phyloP scores from a whole-genome alignment of 1,140 invertebrate genomes.

The Artemia franciscana region DNA sequence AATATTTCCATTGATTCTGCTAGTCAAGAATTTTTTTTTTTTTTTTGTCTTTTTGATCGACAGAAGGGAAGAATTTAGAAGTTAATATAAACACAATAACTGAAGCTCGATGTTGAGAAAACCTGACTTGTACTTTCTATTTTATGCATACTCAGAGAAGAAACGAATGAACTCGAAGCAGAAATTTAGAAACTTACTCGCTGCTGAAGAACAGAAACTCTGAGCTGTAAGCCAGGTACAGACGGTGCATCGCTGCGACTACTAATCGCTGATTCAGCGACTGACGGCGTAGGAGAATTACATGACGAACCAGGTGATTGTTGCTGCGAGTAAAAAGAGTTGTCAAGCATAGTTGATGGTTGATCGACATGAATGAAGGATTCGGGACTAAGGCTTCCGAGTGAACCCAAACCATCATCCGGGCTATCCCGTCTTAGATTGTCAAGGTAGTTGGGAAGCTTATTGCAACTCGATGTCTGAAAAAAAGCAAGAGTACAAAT shows the following conservation, averaged over 20 bases:
- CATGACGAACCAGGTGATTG: slow-evolving; percentile 20
- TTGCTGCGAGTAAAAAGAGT: slow-evolving; percentile 27
- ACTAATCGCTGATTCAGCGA: slow-evolving; percentile 20
- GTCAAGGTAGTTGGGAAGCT: slow-evolving; percentile 16
- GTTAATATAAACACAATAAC: no score
- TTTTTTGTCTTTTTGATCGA: no score
- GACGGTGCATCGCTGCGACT: slow-evolving; percentile 19
- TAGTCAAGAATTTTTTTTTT: no score
- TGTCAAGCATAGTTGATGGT: slow-evolving; percentile 39
- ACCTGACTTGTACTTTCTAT: no score
- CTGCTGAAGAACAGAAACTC: slow-evolving; percentile 55
- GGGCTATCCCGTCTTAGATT: slow-evolving; percentile 17
- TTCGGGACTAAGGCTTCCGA: slow-evolving; percentile 18
- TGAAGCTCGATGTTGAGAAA: no score
- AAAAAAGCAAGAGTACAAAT: no score
- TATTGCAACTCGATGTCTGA: no score
- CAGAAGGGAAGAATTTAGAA: no score
- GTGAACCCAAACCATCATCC: slow-evolving; percentile 20
- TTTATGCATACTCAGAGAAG: no score
- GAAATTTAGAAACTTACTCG: slow-evolving; percentile 37
- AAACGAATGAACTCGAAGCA: no score
- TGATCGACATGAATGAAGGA: slow-evolving; percentile 22
- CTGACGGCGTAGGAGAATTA: slow-evolving; percentile 29
- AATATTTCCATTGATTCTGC: no score
- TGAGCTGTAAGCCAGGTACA: slow-evolving; percentile 29